Evolutionary conservation across 1,140 invertebrate species (phyloP).

Genomic region (Macrobrachium rosenbergii): DNA sequence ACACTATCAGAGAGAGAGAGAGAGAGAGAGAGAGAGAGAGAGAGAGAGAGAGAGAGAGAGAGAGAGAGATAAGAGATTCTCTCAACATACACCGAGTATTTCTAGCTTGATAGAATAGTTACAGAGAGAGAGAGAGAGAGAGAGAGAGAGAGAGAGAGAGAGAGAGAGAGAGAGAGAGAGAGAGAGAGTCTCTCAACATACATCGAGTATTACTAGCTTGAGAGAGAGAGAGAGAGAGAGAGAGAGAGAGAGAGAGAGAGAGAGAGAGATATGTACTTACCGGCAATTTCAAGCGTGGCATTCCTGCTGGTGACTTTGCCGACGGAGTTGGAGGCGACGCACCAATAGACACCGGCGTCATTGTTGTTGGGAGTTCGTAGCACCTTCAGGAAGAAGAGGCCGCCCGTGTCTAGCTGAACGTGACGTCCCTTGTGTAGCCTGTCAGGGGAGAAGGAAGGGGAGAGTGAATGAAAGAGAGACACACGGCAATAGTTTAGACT

Average conservation of each 20-base stretch:
- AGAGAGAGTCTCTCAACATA: too few relatives aligned
- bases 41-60: too few relatives aligned
- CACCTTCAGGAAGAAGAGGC: conserved; percentile 73
- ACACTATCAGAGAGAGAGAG: too few relatives aligned
- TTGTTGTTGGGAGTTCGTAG: conserved; percentile 67
- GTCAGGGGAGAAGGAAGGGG: neutral
- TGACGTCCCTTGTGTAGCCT: conserved; percentile 67
- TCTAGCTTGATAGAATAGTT: too few relatives aligned
- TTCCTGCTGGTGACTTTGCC: conserved; percentile 71
- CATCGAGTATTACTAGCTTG: too few relatives aligned
- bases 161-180: neutral
- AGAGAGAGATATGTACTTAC: conserved; percentile 67
- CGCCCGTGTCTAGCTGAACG: conserved; percentile 71
- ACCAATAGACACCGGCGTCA: conserved; percentile 72
- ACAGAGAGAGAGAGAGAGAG: too few relatives aligned
- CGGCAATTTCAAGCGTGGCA: conserved; percentile 71
- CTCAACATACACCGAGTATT: too few relatives aligned
- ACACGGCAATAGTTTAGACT: neutral
- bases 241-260: too few relatives aligned
- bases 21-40: too few relatives aligned
- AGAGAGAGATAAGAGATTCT: too few relatives aligned
- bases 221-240: too few relatives aligned
- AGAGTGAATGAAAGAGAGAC: neutral
- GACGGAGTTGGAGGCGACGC: conserved; percentile 71
- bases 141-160: too few relatives aligned